These are phyloP conservation scores for Solea solea DNA, from an alignment of 2,113 vertebrate species.

Conservation along the genomic window DNA sequence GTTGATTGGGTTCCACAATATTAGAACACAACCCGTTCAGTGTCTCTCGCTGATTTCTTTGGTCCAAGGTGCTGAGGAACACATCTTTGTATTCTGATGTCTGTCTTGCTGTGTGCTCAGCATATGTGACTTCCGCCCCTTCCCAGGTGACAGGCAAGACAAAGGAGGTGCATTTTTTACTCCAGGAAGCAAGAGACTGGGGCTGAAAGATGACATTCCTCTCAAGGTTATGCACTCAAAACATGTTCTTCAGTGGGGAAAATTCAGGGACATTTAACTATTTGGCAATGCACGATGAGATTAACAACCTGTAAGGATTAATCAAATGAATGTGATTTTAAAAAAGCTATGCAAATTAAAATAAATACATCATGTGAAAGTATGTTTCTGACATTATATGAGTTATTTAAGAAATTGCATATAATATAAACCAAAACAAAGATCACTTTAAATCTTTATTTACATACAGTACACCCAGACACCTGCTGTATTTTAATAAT, in stretches of 20 bases:
- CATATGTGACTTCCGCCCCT: constrained; percentile 12
- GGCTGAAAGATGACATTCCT: no score
- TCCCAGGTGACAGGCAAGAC: constrained; percentile 28
- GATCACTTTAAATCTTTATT: no score
- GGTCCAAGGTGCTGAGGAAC: neutral
- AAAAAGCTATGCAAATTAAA: no score
- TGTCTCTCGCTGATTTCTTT: constrained; percentile 3
- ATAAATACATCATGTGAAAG: no score
- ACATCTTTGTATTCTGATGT: constrained; percentile 4
- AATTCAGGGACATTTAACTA: no score
- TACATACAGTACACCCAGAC: neutral
- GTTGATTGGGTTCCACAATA: neutral
- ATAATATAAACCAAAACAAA: no score
- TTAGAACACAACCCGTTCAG: neutral
- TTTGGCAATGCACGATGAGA: no score
- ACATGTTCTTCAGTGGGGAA: no score
- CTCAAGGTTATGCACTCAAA: no score
- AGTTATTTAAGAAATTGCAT: neutral
- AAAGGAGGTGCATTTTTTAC: neutral
- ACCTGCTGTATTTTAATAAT: constrained; percentile 12
- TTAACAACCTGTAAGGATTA: no score
- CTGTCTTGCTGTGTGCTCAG: constrained; percentile 9
- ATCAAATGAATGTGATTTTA: no score
- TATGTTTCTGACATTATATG: no score
- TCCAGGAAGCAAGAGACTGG: neutral